phyloP scores from a whole-genome alignment of 2,888 invertebrate genomes.

The Epinotia brunnichana region DNA sequence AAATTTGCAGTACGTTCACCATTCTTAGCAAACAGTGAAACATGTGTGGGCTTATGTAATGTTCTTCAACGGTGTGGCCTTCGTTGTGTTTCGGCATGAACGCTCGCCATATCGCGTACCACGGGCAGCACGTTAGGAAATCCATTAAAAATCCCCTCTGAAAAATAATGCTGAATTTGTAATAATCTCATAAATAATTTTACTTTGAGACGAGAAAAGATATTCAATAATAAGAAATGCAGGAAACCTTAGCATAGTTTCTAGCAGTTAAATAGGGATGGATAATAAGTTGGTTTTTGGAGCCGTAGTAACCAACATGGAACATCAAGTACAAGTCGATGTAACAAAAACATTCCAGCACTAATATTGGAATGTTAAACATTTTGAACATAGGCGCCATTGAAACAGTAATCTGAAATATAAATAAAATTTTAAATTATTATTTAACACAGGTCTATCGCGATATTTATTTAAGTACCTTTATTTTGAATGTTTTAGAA shows the following conservation, averaged over 20 bases:
- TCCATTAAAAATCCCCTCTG: slow-evolving; percentile 75
- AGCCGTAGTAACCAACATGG: slow-evolving; percentile 79
- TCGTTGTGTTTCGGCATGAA: slow-evolving; percentile 70
- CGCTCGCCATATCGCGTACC: slow-evolving; percentile 69
- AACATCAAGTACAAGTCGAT: slow-evolving; percentile 79
- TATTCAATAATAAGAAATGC: slow-evolving; percentile 1
- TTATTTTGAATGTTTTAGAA: too few relatives aligned
- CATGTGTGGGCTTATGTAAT: slow-evolving; percentile 61
- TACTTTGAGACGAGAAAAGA: neutral
- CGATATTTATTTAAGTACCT: too few relatives aligned
- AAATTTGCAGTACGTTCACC: slow-evolving; percentile 75
- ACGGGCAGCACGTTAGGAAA: slow-evolving; percentile 76
- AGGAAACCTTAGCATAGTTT: slow-evolving; percentile 70
- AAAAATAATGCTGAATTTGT: slow-evolving; percentile 51
- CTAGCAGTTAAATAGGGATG: slow-evolving; percentile 81
- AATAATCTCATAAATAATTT: neutral
- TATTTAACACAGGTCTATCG: too few relatives aligned
- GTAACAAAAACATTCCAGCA: slow-evolving; percentile 75
- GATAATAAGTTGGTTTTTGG: slow-evolving; percentile 77
- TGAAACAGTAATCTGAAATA: slow-evolving; percentile 67
- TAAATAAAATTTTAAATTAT: too few relatives aligned
- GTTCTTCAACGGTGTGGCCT: slow-evolving; percentile 63
- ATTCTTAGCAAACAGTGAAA: slow-evolving; percentile 71
- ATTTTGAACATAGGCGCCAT: slow-evolving; percentile 67
- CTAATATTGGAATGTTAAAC: slow-evolving; percentile 64